phyloP scores from a whole-genome alignment of 1,140 invertebrate genomes.

The Drosophila ironensis region DNA sequence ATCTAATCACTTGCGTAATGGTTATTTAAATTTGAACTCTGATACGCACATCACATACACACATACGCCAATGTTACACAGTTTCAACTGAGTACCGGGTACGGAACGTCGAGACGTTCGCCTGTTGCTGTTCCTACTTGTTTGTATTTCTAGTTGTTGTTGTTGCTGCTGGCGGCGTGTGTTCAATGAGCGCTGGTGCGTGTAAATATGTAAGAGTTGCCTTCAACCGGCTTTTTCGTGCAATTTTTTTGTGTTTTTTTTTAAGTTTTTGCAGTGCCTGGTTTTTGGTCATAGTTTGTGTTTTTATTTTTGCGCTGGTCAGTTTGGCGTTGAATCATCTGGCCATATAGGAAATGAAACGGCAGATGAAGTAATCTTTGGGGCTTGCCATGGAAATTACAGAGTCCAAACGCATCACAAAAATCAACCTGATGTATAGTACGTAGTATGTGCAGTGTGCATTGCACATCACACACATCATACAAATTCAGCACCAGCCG shows the following conservation, averaged over 20 bases:
- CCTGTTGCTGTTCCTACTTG: background rate
- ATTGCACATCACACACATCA: slow-evolving; percentile 3
- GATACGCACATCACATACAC: too few relatives aligned
- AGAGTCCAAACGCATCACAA: slow-evolving; percentile 36
- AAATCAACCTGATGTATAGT: slow-evolving; percentile 56
- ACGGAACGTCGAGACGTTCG: too few relatives aligned
- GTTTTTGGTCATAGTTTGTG: slow-evolving; percentile 21
- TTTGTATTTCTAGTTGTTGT: slow-evolving; percentile 22
- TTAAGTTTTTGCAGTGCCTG: background rate
- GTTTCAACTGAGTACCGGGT: too few relatives aligned
- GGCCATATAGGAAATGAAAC: slow-evolving; percentile 70
- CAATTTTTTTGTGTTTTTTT: slow-evolving; percentile 51
- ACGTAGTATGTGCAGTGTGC: too few relatives aligned
- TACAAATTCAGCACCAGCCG: background rate
- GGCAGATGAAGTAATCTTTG: slow-evolving; percentile 63
- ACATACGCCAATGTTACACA: too few relatives aligned
- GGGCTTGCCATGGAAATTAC: slow-evolving; percentile 40
- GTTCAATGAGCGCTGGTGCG: slow-evolving; percentile 78
- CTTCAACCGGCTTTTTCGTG: slow-evolving; percentile 76
- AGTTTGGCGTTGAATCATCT: slow-evolving; percentile 56
- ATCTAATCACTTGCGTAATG: too few relatives aligned
- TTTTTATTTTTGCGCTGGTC: slow-evolving; percentile 65
- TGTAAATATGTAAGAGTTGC: slow-evolving; percentile 80
- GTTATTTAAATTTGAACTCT: too few relatives aligned
- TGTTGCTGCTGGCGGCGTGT: slow-evolving; percentile 43